Percentiles rank a stretch among this genome's conserved stretches.
These are phyloP conservation scores for Lontra canadensis DNA, from an alignment of 2,113 vertebrate species.

Conservation along the genomic window DNA sequence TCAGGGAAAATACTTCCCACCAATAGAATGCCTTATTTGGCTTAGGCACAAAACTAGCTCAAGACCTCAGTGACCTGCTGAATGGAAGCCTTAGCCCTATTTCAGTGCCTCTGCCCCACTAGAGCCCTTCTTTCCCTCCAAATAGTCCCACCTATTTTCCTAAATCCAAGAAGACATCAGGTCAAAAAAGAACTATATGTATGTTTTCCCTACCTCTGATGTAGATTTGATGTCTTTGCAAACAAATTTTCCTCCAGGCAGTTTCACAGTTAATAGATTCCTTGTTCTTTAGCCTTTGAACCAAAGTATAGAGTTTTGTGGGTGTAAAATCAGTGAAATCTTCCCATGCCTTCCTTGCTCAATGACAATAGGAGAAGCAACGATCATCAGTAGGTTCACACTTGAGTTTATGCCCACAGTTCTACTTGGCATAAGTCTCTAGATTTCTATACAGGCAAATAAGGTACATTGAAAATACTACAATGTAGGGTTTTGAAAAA, in stretches of 20 bases:
- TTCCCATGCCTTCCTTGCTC: not conserved
- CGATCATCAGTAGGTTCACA: not conserved
- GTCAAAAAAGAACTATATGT: not conserved
- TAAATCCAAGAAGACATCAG: not conserved
- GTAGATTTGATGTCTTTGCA: not conserved
- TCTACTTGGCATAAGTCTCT: not conserved
- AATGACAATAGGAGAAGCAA: not conserved
- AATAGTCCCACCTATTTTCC: not conserved
- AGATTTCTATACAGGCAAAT: not conserved
- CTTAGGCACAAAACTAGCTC: not conserved
- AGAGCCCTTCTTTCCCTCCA: no score
- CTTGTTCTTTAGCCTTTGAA: not conserved
- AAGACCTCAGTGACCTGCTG: not conserved
- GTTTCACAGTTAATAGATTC: not conserved
- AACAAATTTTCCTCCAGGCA: not conserved
- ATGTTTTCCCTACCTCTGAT: not conserved
- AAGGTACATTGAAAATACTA: not conserved
- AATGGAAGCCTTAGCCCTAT: not conserved
- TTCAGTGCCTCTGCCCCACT: not conserved
- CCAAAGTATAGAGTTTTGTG: not conserved
- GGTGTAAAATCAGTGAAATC: not conserved
- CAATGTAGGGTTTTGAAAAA: not conserved
- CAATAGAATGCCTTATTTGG: constrained; percentile 5
- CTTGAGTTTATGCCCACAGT: not conserved
- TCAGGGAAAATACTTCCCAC: not conserved